These are phyloP conservation scores for Pseudomyrmex gracilis DNA, from an alignment of 1,140 invertebrate species.

Conservation along the genomic window DNA sequence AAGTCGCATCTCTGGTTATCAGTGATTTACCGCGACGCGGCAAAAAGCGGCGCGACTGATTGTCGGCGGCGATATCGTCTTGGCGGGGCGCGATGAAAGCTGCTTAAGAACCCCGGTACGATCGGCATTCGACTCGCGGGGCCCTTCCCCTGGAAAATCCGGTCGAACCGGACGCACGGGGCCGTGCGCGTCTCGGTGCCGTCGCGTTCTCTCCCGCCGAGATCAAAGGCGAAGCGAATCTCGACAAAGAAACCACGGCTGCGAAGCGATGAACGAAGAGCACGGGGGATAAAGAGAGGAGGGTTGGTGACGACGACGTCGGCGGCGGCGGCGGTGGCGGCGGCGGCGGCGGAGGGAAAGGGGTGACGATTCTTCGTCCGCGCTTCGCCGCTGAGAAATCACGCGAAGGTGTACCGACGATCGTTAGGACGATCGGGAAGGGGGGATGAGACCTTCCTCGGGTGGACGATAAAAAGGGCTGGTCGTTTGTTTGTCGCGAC, in stretches of 20 bases:
- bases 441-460: constrained; percentile 52
- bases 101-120: constrained; percentile 63
- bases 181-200: constrained; percentile 13
- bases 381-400: constrained; percentile 51
- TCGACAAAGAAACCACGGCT: constrained; percentile 63
- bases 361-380: neutral
- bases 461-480: constrained; percentile 76
- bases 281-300: neutral
- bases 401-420: constrained; percentile 72
- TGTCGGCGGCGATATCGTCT: constrained; percentile 33
- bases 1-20: constrained; percentile 25
- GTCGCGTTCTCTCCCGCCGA: constrained; percentile 42
- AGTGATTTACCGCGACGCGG: constrained; percentile 32
- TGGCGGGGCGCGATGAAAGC: constrained; percentile 43
- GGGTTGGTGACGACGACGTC: too few relatives aligned
- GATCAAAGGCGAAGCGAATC: constrained; percentile 71
- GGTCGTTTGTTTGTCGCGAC: constrained; percentile 78
- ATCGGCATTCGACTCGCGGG: constrained; percentile 49
- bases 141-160: constrained; percentile 63
- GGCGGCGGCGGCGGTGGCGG: neutral
- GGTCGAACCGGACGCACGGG: constrained; percentile 65
- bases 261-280: neutral
- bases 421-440: constrained; percentile 77
- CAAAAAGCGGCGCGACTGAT: constrained; percentile 37
- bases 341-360: neutral